Evolutionary conservation across 2,888 invertebrate genomes (phyloP).

Genomic region (Sepiola atlantica): DNA sequence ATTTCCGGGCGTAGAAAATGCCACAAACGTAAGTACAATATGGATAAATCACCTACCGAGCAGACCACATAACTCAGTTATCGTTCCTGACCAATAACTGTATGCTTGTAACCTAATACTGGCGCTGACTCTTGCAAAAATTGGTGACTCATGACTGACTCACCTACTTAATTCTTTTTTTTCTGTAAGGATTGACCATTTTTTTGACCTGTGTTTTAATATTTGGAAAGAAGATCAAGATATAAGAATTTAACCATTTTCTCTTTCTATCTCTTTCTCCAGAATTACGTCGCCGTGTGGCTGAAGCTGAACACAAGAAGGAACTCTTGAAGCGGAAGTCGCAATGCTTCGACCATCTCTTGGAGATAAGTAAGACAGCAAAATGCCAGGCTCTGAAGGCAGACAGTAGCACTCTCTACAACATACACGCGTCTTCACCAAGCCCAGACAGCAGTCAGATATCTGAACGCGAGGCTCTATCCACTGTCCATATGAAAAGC

Average conservation of each 20-base stretch:
- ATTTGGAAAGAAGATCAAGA: too few relatives aligned
- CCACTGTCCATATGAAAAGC: conserved; percentile 35
- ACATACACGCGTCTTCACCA: conserved; percentile 32
- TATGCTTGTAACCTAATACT: too few relatives aligned
- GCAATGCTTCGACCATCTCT: conserved; percentile 60
- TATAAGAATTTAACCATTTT: background rate
- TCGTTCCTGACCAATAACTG: too few relatives aligned
- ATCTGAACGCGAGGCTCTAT: background rate
- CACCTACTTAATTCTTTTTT: too few relatives aligned
- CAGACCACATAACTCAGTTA: too few relatives aligned
- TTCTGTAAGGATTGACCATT: too few relatives aligned
- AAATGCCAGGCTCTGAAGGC: conserved; percentile 37
- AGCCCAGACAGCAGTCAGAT: conserved; percentile 42
- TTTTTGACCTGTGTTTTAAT: too few relatives aligned
- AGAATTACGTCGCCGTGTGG: conserved; percentile 63
- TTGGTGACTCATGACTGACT: too few relatives aligned
- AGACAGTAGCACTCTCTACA: background rate
- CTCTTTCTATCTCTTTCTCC: conserved; percentile 47
- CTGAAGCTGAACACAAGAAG: conserved; percentile 61
- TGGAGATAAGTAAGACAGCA: conserved; percentile 54
- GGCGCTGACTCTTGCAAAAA: too few relatives aligned
- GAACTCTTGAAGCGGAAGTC: conserved; percentile 60
- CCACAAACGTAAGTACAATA: too few relatives aligned
- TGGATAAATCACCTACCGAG: too few relatives aligned
- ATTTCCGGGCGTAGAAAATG: too few relatives aligned